Percentiles rank a stretch among this genome's conserved stretches.
These are phyloP conservation scores for Latrodectus elegans DNA, from an alignment of 2,888 invertebrate genomes.

Conservation along the genomic window DNA sequence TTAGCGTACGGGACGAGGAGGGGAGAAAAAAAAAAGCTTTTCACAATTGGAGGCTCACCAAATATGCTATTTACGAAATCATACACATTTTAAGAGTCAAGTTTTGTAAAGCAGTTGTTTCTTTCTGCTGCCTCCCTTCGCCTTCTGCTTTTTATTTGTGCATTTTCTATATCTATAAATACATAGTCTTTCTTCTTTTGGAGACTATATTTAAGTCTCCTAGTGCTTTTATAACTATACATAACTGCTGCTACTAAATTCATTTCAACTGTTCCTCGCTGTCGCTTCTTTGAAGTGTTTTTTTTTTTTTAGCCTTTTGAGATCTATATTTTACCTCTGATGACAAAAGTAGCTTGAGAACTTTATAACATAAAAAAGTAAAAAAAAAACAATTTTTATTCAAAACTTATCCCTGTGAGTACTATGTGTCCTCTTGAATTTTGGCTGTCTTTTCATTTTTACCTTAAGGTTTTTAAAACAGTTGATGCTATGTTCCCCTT, in stretches of 20 bases:
- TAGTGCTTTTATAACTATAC: constrained; percentile 60
- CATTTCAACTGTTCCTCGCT: neutral
- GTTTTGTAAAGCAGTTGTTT: constrained; percentile 64
- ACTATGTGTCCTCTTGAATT: no score
- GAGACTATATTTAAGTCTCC: constrained; percentile 59
- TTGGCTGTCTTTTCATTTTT: no score
- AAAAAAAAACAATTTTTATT: no score
- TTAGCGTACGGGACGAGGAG: neutral
- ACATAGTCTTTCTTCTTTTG: constrained; percentile 53
- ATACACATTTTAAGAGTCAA: constrained; percentile 63
- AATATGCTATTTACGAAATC: constrained; percentile 66
- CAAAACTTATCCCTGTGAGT: no score
- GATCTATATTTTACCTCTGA: neutral
- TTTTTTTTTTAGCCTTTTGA: neutral
- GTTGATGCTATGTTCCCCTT: no score
- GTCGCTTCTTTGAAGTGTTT: neutral
- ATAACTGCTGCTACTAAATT: constrained; percentile 39
- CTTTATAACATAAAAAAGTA: no score
- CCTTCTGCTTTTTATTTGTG: constrained; percentile 59
- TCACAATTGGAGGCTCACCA: constrained; percentile 65
- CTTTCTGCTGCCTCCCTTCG: constrained; percentile 45
- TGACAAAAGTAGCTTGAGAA: neutral
- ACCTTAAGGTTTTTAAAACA: no score
- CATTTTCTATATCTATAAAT: constrained; percentile 67
- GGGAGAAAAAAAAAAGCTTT: constrained; percentile 32